These are phyloP conservation scores for Charaxes varanes DNA, from an alignment of 1,140 invertebrate species.

Conservation along the genomic window DNA sequence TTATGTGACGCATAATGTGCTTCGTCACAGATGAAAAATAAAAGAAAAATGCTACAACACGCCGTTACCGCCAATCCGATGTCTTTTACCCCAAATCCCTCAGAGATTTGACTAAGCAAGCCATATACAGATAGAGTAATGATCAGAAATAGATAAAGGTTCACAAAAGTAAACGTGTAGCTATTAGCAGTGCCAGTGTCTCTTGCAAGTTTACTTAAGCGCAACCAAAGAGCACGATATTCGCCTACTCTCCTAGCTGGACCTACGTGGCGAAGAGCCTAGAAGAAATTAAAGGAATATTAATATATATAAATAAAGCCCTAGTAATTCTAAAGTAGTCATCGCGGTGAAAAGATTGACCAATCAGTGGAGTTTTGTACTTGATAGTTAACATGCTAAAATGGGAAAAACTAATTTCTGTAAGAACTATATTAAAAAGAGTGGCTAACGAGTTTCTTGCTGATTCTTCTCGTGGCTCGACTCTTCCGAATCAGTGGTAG, in stretches of 20 bases:
- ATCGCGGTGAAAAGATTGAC: no score
- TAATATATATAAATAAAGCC: no score
- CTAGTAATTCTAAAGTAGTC: no score
- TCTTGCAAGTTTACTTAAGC: conserved; percentile 77
- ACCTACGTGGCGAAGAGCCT: conserved; percentile 77
- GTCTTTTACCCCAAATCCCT: conserved; percentile 80
- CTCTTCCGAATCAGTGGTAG: no score
- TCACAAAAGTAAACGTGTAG: conserved; percentile 78
- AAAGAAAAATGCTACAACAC: conserved; percentile 74
- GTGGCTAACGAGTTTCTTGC: no score
- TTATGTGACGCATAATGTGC: conserved; percentile 79
- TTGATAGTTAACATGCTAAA: no score
- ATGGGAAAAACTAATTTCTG: no score
- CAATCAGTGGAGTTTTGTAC: no score
- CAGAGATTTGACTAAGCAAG: conserved; percentile 79
- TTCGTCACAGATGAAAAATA: conserved; percentile 81
- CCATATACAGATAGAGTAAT: conserved; percentile 81
- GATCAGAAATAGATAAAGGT: conserved; percentile 79
- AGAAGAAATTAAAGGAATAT: conserved; percentile 25
- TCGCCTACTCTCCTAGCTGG: conserved; percentile 78
- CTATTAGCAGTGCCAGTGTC: conserved; percentile 77
- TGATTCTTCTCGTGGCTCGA: no score
- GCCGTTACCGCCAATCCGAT: conserved; percentile 79
- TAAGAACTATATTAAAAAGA: no score
- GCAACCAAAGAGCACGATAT: conserved; percentile 78